Evolutionary conservation across 2,113 vertebrate species (phyloP).

Genomic region (Raja brachyura): DNA sequence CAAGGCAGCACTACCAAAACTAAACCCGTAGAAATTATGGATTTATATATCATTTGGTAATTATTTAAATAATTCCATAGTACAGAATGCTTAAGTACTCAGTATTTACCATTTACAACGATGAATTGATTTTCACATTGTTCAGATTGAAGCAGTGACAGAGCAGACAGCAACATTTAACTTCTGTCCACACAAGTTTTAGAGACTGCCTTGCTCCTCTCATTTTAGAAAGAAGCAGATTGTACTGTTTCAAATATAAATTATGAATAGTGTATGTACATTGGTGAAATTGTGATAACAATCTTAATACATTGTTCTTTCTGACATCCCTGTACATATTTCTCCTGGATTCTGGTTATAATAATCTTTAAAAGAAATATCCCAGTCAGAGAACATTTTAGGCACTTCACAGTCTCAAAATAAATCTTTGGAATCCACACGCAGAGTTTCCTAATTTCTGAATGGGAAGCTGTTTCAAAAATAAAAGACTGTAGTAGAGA

Average conservation of each 20-base stretch:
- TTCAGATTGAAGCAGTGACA: background rate
- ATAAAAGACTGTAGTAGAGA: background rate
- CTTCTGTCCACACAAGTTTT: background rate
- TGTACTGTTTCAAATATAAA: background rate
- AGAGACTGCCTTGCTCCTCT: background rate
- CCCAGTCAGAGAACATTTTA: slow-evolving; percentile 43
- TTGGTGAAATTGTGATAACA: background rate
- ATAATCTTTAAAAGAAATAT: slow-evolving; percentile 2
- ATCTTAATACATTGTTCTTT: slow-evolving; percentile 16
- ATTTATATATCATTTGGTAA: background rate
- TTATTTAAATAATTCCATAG: background rate
- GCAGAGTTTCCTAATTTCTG: slow-evolving; percentile 10
- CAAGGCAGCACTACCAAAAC: background rate
- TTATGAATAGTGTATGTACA: background rate
- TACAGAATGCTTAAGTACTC: background rate
- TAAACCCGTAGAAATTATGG: background rate
- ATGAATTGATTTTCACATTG: background rate
- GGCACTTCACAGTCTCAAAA: slow-evolving; percentile 50
- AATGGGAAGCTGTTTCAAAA: background rate
- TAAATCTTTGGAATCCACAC: slow-evolving; percentile 5
- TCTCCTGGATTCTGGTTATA: slow-evolving; percentile 38
- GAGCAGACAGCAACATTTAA: background rate
- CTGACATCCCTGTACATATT: slow-evolving; percentile 31
- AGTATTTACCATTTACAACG: slow-evolving; percentile 12
- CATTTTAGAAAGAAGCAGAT: background rate